Base-by-base conservation (phyloP, 2,797 vertebrate genomes). In the Enteromius afrohamiltoni region DNA sequence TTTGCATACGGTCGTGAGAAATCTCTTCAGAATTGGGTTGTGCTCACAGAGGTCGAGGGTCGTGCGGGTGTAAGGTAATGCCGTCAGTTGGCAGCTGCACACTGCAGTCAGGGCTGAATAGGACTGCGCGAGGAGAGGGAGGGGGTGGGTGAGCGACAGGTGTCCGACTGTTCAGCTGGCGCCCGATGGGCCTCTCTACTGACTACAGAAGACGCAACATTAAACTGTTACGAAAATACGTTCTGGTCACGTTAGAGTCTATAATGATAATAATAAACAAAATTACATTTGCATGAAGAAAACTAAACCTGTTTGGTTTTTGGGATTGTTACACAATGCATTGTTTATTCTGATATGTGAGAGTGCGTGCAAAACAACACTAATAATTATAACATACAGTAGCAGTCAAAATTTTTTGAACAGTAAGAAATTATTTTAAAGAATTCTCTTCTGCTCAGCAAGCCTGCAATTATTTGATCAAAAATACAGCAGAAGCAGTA, bases 1-100 rank as follows among this genome's bases (percentile, higher is more conserved):
- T 40, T 51, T 76, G 29, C 8, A 19, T 73, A 37, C 21, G 23
- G 1, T 78, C 3, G 21, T 47, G 60, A 34, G 60, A 47, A 31
- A 49, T 78, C 11, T 78, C 2, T 64, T 77, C 4, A 58, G 42
- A 77, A 47, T 11, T 62, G n/a, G n/a, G 23, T 23, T 79, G 49
- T 42, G 64, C 51, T 65, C 45, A 45, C 19, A 29, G 77, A 73
- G 78, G 80, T 86, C 65, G 47, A 83, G 87, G 90, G 93, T 92
- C 93, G 93, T 93, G 93, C 93, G 94, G 89, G 91, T 94, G 96
- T 95, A 96, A 97, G 92, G 93, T 93, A 96, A 96, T 94, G 95
- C 93, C 91, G 93, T 89, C 94, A 95, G 95, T 92, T 95, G 95
- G 96, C 96, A 95, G 95, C 95, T 95, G 95, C 93, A 92, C 88